Percentiles rank a stretch among this genome's conserved stretches.
phyloP scores from a whole-genome alignment of 2,113 vertebrate species.

The Sakesphorus luctuosus region DNA sequence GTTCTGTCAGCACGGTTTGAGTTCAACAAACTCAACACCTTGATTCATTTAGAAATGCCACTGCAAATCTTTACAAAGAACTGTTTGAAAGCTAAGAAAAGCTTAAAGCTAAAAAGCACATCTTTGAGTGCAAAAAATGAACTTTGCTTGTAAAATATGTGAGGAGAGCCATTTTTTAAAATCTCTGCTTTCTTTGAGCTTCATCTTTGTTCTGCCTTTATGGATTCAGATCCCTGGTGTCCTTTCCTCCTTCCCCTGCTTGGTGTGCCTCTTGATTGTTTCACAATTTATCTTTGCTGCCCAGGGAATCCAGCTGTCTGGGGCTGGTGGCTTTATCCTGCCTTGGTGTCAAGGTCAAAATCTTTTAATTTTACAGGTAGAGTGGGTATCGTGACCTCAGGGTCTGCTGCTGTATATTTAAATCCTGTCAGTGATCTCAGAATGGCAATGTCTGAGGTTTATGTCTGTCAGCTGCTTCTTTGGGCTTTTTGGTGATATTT shows the following conservation, averaged over 20 bases:
- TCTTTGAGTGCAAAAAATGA: neutral
- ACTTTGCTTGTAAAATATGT: neutral
- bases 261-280: conserved; percentile 4
- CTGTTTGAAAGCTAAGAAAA: neutral
- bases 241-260: neutral
- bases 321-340: conserved; percentile 26
- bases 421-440: conserved; percentile 49
- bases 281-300: conserved; percentile 72
- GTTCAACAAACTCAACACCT: neutral
- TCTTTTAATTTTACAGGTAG: conserved; percentile 76
- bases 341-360: conserved; percentile 75
- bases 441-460: conserved; percentile 39
- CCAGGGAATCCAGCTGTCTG: conserved; percentile 61
- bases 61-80: neutral
- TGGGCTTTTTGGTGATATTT: conserved; percentile 51
- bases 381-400: conserved; percentile 49
- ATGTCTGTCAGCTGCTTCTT: conserved; percentile 57
- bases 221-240: conserved; percentile 20
- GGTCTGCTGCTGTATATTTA: conserved; percentile 69
- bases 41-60: conserved; percentile 9
- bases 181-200: conserved; percentile 36
- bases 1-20: neutral
- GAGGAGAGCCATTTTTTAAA: neutral
- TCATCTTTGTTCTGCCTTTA: conserved; percentile 62
- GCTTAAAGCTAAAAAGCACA: neutral